A percentile compares a stretch with the other conserved stretches of the same genome.
These are phyloP conservation scores for Amyelois transitella DNA, from an alignment of 1,140 invertebrate genomes.

Conservation along the genomic window DNA sequence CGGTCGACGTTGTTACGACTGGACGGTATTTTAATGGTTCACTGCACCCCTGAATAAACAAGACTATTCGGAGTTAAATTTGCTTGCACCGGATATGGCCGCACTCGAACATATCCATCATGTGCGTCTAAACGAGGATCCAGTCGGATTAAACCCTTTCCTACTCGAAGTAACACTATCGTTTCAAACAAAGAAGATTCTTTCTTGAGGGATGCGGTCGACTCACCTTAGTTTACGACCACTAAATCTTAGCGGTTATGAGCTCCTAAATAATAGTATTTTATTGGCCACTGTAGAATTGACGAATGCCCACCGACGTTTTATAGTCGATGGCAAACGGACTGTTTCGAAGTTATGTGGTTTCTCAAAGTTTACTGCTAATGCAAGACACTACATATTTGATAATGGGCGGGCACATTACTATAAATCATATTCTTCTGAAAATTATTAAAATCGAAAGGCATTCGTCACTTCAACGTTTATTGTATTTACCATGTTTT, in stretches of 20 bases:
- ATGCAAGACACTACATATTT: constrained; percentile 35
- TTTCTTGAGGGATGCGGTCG: constrained; percentile 39
- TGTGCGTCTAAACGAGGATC: constrained; percentile 42
- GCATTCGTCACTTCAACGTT: neutral
- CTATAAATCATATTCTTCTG: neutral
- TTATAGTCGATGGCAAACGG: constrained; percentile 47
- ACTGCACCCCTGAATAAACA: constrained; percentile 72
- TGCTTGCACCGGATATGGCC: constrained; percentile 67
- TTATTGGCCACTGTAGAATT: constrained; percentile 57
- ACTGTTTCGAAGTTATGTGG: constrained; percentile 56
- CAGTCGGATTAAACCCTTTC: constrained; percentile 30
- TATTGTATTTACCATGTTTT: neutral
- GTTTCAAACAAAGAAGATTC: constrained; percentile 34
- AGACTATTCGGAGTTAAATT: constrained; percentile 66
- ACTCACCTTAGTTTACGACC: constrained; percentile 54
- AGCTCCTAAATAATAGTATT: constrained; percentile 69
- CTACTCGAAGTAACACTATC: constrained; percentile 26
- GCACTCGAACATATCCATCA: constrained; percentile 66
- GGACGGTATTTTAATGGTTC: constrained; percentile 62
- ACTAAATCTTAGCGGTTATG: constrained; percentile 64
- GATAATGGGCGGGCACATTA: constrained; percentile 9
- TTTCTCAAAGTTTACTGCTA: constrained; percentile 54
- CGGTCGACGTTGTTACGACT: constrained; percentile 60
- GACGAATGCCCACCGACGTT: constrained; percentile 57
- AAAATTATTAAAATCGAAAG: neutral